Conservation (phyloP, 1,140 invertebrate genomes). For the Onthophagus taurus region DNA sequence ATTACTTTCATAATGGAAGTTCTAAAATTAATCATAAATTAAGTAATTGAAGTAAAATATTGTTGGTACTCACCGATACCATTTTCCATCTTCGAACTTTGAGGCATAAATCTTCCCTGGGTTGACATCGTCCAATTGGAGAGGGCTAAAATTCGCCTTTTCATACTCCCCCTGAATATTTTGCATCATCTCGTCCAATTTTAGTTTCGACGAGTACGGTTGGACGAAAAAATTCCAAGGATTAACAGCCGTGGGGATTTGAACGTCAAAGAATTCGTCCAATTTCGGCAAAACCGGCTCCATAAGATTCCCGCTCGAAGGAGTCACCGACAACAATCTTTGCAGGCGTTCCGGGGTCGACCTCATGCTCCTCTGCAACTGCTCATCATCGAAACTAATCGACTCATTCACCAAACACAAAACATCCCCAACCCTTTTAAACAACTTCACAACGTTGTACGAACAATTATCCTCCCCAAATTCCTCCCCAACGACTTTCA, state of each 20-base stretch:
- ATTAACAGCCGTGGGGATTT: slow-evolving; percentile 31
- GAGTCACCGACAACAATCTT: slow-evolving; percentile 12
- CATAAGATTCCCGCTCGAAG: slow-evolving; percentile 24
- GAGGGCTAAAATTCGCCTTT: slow-evolving; percentile 19
- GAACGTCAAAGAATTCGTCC: slow-evolving; percentile 27
- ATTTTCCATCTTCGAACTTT: slow-evolving; percentile 30
- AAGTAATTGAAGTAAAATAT: background rate
- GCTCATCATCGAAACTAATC: slow-evolving; percentile 39
- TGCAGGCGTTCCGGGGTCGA: slow-evolving; percentile 7
- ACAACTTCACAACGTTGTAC: slow-evolving; percentile 47
- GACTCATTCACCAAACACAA: slow-evolving; percentile 53
- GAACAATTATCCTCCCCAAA: slow-evolving; percentile 16
- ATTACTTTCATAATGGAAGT: slow-evolving; percentile 39
- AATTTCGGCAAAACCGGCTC: slow-evolving; percentile 21
- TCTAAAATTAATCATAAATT: slow-evolving; percentile 22
- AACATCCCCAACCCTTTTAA: slow-evolving; percentile 46
- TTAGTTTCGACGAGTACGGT: slow-evolving; percentile 20
- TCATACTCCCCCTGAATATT: slow-evolving; percentile 28
- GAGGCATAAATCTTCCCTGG: slow-evolving; percentile 34
- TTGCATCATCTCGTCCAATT: slow-evolving; percentile 27
- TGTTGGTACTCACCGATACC: slow-evolving; percentile 28
- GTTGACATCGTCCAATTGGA: slow-evolving; percentile 27
- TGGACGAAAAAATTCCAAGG: slow-evolving; percentile 36
- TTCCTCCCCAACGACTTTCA: slow-evolving; percentile 33
- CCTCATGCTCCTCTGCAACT: slow-evolving; percentile 6